Conservation (phyloP, 2,888 invertebrate species). For the Sphaerophoria taeniata region DNA sequence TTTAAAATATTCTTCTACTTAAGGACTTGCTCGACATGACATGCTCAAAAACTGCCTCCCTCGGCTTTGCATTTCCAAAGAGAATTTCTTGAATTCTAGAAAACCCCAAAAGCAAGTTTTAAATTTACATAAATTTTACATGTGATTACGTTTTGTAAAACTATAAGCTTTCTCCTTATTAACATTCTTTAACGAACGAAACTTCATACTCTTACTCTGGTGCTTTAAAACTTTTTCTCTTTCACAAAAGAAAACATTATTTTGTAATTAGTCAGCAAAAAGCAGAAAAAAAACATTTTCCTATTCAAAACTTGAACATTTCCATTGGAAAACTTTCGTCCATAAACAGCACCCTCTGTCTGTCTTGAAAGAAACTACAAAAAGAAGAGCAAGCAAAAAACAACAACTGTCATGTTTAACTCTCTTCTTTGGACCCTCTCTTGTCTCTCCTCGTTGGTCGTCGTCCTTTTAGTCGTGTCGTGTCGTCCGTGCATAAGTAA, state of each 20-base stretch:
- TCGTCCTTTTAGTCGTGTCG: neutral
- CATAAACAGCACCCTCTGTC: conserved; percentile 18
- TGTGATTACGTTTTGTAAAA: neutral
- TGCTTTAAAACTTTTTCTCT: no score
- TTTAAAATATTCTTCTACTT: no score
- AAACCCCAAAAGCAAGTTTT: neutral
- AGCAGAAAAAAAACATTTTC: neutral
- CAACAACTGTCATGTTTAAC: conserved; percentile 4
- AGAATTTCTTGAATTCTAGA: no score
- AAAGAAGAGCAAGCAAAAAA: no score
- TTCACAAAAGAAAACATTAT: conserved; percentile 8
- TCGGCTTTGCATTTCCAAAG: no score
- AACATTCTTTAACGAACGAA: conserved; percentile 9
- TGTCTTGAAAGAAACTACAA: conserved; percentile 6
- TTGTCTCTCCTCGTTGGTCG: neutral
- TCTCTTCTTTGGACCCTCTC: neutral
- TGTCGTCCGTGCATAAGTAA: conserved; percentile 42
- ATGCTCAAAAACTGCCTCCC: no score
- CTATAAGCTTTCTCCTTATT: neutral
- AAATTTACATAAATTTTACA: conserved; percentile 3
- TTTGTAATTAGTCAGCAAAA: conserved; percentile 23
- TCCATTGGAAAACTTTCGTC: conserved; percentile 28
- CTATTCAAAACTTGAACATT: conserved; percentile 9
- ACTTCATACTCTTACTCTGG: conserved; percentile 4
- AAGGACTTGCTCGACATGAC: no score